phyloP scores from a whole-genome alignment of 2,888 invertebrate genomes.

The Eudemis profundana region DNA sequence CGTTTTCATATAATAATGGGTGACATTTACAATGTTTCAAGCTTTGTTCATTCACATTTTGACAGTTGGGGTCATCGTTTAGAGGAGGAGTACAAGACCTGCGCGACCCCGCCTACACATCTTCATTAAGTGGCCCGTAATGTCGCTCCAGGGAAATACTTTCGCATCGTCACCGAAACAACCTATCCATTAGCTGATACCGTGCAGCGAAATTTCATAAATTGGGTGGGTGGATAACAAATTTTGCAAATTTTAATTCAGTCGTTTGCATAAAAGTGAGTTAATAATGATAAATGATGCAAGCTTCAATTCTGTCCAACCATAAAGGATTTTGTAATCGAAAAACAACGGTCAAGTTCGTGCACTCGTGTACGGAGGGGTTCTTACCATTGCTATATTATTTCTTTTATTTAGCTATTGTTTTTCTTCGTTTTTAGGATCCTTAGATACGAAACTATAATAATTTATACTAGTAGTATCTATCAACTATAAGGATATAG shows the following conservation, averaged over 20 bases:
- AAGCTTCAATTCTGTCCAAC: not conserved
- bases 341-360: not conserved
- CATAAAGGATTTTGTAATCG: not conserved
- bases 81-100: constrained; percentile 56
- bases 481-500: too few species aligned
- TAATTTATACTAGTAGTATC: too few species aligned
- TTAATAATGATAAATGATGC: constrained; percentile 8
- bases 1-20: not conserved
- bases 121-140: constrained; percentile 72
- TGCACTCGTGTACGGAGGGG: too few species aligned
- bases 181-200: constrained; percentile 50
- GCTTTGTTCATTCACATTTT: constrained; percentile 16
- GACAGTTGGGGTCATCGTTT: constrained; percentile 47
- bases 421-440: too few species aligned
- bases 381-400: too few species aligned
- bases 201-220: constrained; percentile 31
- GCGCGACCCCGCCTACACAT: constrained; percentile 67
- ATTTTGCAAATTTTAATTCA: constrained; percentile 26
- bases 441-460: too few species aligned
- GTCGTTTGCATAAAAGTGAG: not conserved
- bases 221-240: constrained; percentile 15
- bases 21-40: constrained; percentile 15
- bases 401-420: too few species aligned
- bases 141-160: constrained; percentile 68
- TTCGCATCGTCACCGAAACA: constrained; percentile 45